These are phyloP conservation scores for Emmelina monodactyla DNA, from an alignment of 2,888 invertebrate genomes.

Conservation along the genomic window DNA sequence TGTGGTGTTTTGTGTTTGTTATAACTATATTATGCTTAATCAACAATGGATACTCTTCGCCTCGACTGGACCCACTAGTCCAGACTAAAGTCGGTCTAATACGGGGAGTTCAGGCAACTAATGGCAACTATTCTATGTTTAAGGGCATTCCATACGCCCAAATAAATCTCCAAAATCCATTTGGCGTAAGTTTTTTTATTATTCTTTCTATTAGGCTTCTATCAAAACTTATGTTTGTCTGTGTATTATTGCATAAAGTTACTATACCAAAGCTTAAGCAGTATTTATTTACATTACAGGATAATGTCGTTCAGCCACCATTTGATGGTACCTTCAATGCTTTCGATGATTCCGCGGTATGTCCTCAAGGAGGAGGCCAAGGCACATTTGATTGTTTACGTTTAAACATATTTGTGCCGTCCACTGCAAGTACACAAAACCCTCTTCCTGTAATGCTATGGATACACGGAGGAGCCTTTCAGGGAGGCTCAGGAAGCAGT, in stretches of 20 bases:
- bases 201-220: neutral
- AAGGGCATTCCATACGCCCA: conserved; percentile 27
- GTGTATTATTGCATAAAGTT: no score
- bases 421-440: conserved; percentile 7
- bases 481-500: conserved; percentile 11
- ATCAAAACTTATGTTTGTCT: neutral
- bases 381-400: conserved; percentile 23
- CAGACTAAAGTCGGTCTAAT: conserved; percentile 20
- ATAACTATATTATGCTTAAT: no score
- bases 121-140: conserved; percentile 26
- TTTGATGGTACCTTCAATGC: conserved; percentile 23
- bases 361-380: conserved; percentile 21
- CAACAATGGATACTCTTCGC: no score
- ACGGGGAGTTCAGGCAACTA: conserved; percentile 17
- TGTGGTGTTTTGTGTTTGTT: no score
- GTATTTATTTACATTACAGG: conserved; percentile 10
- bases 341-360: conserved; percentile 22
- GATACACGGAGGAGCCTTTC: conserved; percentile 18
- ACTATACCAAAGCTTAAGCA: no score
- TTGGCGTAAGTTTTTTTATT: conserved; percentile 29
- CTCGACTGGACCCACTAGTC: no score
- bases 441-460: conserved; percentile 17
- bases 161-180: conserved; percentile 23
- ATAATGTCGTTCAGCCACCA: conserved; percentile 12
- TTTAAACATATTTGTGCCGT: conserved; percentile 21